Conservation (phyloP, 2,797 vertebrate species). For the Odontamblyopus lacepedii region DNA sequence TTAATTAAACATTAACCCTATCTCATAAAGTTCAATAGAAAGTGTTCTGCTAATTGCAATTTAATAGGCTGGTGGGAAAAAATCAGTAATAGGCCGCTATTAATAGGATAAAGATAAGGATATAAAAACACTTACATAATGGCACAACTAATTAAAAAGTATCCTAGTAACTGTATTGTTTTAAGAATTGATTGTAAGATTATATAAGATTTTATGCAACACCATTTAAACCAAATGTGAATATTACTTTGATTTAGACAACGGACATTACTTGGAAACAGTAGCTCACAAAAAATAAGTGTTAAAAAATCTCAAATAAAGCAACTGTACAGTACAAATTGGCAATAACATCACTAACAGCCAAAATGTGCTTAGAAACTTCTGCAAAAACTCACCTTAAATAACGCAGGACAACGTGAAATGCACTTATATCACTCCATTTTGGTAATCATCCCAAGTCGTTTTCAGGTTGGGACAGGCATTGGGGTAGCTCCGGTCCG, state of each 20-base stretch:
- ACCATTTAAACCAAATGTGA: no score
- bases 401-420: background rate
- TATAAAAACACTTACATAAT: no score
- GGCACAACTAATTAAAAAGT: no score
- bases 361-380: background rate
- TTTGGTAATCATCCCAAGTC: constrained; percentile 14
- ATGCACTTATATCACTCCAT: background rate
- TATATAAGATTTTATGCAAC: no score
- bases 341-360: background rate
- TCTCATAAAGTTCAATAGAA: background rate
- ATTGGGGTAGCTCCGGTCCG: constrained; percentile 21
- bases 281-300: no score
- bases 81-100: background rate
- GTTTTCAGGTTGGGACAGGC: background rate
- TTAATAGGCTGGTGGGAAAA: background rate
- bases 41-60: background rate
- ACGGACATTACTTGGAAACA: no score
- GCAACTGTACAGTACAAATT: background rate
- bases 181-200: no score
- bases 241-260: no score
- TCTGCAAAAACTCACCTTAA: constrained; percentile 38
- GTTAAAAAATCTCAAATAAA: no score
- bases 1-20: constrained; percentile 6
- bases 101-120: no score
- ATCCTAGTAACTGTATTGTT: no score